A percentile compares a stretch with the other conserved stretches of the same genome.
These are phyloP conservation scores for Calephelis perditalis DNA, from an alignment of 2,888 invertebrate species.

Conservation along the genomic window DNA sequence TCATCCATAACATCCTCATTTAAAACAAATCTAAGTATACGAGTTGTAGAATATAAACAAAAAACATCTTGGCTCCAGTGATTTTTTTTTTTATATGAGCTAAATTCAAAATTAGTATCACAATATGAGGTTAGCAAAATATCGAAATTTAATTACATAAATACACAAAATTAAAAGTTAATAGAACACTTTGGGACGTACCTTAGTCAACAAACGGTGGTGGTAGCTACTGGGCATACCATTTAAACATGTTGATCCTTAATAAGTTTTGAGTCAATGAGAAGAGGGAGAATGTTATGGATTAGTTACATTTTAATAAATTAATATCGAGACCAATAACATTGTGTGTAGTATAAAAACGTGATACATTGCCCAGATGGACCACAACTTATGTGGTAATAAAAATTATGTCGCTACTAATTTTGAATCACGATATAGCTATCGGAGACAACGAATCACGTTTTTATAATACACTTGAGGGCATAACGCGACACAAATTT, in stretches of 20 bases:
- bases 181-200: conserved; percentile 68
- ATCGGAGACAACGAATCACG: conserved; percentile 31
- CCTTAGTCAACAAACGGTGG: conserved; percentile 73
- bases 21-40: conserved; percentile 22
- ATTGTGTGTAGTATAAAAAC: conserved; percentile 49
- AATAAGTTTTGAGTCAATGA: conserved; percentile 75
- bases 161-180: conserved; percentile 60
- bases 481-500: conserved; percentile 38
- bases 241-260: conserved; percentile 76
- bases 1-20: conserved; percentile 72
- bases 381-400: conserved; percentile 16
- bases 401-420: background rate
- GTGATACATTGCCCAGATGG: conserved; percentile 35
- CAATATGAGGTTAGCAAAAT: conserved; percentile 55
- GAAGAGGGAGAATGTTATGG: conserved; percentile 78
- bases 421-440: background rate
- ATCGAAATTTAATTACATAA: conserved; percentile 44
- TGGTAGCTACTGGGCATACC: conserved; percentile 60
- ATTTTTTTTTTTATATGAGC: conserved; percentile 1
- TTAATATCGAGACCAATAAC: conserved; percentile 40
- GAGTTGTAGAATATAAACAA: conserved; percentile 25
- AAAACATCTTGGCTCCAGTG: conserved; percentile 62
- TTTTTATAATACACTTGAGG: conserved; percentile 49
- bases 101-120: conserved; percentile 31
- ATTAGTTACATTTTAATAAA: conserved; percentile 71